A percentile compares a stretch with the other conserved stretches of the same genome.
Conservation (phyloP, 1,140 invertebrate genomes). For the Drosophila tristis region DNA sequence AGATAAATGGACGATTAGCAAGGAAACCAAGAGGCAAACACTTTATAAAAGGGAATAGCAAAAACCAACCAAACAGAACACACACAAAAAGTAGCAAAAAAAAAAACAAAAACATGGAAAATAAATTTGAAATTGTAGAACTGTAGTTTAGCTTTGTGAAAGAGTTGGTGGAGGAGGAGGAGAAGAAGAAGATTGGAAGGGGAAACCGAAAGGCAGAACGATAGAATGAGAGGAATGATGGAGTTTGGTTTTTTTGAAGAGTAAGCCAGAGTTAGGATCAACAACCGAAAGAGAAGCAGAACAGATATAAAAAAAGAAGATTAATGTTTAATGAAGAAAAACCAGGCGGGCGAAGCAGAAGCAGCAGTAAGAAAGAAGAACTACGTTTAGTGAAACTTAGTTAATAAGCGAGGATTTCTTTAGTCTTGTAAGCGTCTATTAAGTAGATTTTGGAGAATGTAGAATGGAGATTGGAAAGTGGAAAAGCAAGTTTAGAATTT, state of each 20-base stretch:
- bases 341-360: slow-evolving; percentile 2
- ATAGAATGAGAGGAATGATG: neutral
- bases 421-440: slow-evolving; percentile 64
- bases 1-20: slow-evolving; percentile 22
- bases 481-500: slow-evolving; percentile 45
- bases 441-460: slow-evolving; percentile 43
- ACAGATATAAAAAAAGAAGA: slow-evolving; percentile 28
- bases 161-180: neutral
- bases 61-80: slow-evolving; percentile 35
- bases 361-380: slow-evolving; percentile 23
- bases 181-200: neutral
- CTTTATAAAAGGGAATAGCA: slow-evolving; percentile 65
- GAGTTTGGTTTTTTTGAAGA: slow-evolving; percentile 31
- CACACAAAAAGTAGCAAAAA: slow-evolving; percentile 39
- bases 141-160: slow-evolving; percentile 63
- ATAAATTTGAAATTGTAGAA: slow-evolving; percentile 57
- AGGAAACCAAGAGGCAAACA: slow-evolving; percentile 66
- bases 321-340: slow-evolving; percentile 40
- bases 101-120: slow-evolving; percentile 31
- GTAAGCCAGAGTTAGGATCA: slow-evolving; percentile 21
- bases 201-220: neutral
- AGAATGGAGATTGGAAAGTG: slow-evolving; percentile 22
- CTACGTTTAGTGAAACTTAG: slow-evolving; percentile 60
- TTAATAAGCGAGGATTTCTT: slow-evolving; percentile 57
- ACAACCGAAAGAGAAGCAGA: slow-evolving; percentile 31